Base-by-base conservation (phyloP, 2,113 vertebrate species). In the Centrocercus urophasianus region DNA sequence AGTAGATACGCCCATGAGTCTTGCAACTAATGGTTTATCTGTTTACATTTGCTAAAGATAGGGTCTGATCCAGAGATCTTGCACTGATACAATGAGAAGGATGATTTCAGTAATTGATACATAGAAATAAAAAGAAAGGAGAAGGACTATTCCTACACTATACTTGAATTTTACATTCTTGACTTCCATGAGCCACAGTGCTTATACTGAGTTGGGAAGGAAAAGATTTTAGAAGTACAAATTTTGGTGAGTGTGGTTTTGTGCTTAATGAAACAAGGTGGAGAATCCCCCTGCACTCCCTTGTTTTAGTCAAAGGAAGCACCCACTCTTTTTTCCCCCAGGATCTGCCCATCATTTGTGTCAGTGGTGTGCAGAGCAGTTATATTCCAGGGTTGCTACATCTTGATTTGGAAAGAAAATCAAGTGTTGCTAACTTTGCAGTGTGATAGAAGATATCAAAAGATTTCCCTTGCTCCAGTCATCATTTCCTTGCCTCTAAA, bases 91-190 rank as follows among this genome's bases (percentile, higher is more conserved):
- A 82, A 8, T 27, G 28, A 47, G 66, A 71, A 82, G 17, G 27
- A 69, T 57, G 60, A 66, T 67, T 92, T 20, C 60, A 65, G 38
- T 76, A 80, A 76, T 57, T 56, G 52, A 11, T 47, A 57, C 4
- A 21, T 52, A 88, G 67, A 85, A 65, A 69, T 5, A 43, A 56
- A 92, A 77, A 19, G 50, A 83, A 93, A 92, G 17, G 59, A 84
- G 28, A 54, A 7, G 8, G 7, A 1, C 28, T 79, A 32, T 79
- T 90, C 28, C 20, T 76, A 16, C 16, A n/a, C 2, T 40, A 54
- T 63, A 34, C 16, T 59, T 10, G 57, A 0, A n/a, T 90, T 90
- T 71, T 76, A 40, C 6, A 47, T 79, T 93, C 22, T 38, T 60
- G 11, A 75, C 47, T 87, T 93, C 22, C 36, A 73, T 75, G 21